phyloP scores from a whole-genome alignment of 92 coral and sea anemone species.

The Epizoanthus ramosus region DNA sequence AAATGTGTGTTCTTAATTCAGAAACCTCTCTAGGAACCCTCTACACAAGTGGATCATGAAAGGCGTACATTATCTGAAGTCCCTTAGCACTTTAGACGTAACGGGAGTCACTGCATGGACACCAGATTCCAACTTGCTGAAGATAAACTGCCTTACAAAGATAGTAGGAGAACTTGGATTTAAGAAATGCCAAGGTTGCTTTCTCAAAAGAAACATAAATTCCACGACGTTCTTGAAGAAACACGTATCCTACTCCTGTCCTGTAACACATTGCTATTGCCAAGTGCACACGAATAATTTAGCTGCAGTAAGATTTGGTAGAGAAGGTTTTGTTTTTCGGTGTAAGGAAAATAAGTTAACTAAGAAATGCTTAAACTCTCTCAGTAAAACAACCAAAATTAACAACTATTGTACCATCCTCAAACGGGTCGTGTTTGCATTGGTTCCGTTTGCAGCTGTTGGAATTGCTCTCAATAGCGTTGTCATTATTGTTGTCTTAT shows the following conservation, averaged over 20 bases:
- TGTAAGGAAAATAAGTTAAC: not conserved
- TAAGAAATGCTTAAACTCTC: not conserved
- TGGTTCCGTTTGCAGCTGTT: not conserved
- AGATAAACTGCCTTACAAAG: not conserved
- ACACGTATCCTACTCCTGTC: not conserved
- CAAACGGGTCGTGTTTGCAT: not conserved
- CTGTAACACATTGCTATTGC: not conserved
- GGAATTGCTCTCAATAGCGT: not conserved
- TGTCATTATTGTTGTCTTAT: not conserved
- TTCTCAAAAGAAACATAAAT: not conserved
- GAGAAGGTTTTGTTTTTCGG: not conserved
- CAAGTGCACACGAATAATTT: not conserved
- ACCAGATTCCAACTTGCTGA: not conserved
- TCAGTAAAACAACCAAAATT: not conserved
- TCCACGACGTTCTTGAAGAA: not conserved
- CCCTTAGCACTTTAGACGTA: slow-evolving; percentile 8
- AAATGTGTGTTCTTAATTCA: not conserved
- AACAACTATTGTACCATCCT: not conserved
- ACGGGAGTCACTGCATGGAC: slow-evolving; percentile 9
- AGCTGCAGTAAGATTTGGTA: not conserved
- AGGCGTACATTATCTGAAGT: not conserved
- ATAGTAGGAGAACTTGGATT: not conserved
- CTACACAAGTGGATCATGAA: not conserved
- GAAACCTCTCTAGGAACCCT: slow-evolving; percentile 13
- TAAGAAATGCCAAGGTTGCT: not conserved